Evolutionary conservation across 1,140 invertebrate genomes (phyloP), one percentile per base, ranked within the genome.

Genomic region (Zaprionus vittiger): DNA sequence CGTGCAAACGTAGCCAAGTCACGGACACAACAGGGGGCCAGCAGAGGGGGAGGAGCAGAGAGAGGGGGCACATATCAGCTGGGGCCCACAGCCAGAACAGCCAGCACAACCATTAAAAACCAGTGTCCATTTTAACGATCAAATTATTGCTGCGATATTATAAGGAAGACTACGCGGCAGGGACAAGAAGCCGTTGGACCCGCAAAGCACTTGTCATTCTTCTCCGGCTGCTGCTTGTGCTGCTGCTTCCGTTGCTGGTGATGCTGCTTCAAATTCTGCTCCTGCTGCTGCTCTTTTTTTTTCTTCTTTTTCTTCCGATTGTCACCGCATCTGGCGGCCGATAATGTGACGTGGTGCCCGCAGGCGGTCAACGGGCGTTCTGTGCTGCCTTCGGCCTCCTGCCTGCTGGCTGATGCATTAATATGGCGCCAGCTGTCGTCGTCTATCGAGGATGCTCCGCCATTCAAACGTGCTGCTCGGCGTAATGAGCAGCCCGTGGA

Each of bases 111-210:
- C 70, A 87, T 75, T 79, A 79, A 78, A 80, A 79, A 65, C 66
- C 79, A 73, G 76, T 76, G 83, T 69, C 84, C 83, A 81, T 90
- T 85, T 89, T 89, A 89, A 89, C 81, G 84, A 90, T 89, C 85
- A 89, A 89, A 90, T 89, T 89, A 89, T 89, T 87, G 81, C 61
- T 65, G 76, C 66, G 24, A 69, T 79, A 81, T 79, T 72, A 81
- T 71, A 78, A 55, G 49, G 26, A 60, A 77, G 56, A 71, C 57
- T 67, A 56, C 44, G 37, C 37, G 37, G 31, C 31, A 34, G 31
- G 2, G 9, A 34, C 31, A 34, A 34, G 31, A 7, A 38, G 15
- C 17, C 34, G 26, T 38, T 38, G 37, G 41, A 47, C 41, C n/a
- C 44, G 44, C 44, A 49, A 49, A 49, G 44, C 44, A 49, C 44